Evolutionary conservation across 2,113 vertebrate species (phyloP), one percentile per base, ranked within the genome.

Genomic region (Passer montanus): DNA sequence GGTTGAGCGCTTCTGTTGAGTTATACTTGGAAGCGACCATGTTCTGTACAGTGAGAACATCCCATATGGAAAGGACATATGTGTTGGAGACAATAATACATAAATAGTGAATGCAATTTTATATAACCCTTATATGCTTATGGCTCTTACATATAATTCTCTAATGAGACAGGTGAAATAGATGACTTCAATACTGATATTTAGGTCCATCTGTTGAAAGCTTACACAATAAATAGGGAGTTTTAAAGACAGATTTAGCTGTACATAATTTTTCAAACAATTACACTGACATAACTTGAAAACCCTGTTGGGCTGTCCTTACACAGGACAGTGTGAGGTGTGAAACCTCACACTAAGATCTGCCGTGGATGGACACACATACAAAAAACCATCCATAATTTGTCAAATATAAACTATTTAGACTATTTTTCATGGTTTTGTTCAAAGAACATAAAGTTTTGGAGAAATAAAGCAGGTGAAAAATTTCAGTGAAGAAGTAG

Each of bases 11-110:
- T 95, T 94, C 82, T 95, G 84, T 90, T 90, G 87, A 96, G 94
- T 84, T 93, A 92, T 94, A 90, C 92, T 95, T 96, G 89, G 91
- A 96, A 95, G 16, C 72, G 0, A 78, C 77, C 85, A 89, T 91
- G 89, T 87, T 96, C 94, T 87, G 90, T 79, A 79, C 76, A 90
- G 88, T 93, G 87, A 93, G 91, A 97, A 94, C 91, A 95, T 82
- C 91, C 87, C 95, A 96, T 87, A 96, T 95, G 94, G 94, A 76
- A 94, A 94, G 95, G 94, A 95, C 93, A 94, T 93, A 94, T 95
- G 89, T 92, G 93, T 89, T 96, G 86, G 62, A 95, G 80, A 88
- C 52, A 95, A 92, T 89, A 93, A 89, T 73, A 93, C 77, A 93
- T 92, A 94, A 95, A 94, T 86, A 97, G 75, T 93, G 81, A 76